Evolutionary conservation across 2,113 vertebrate species (phyloP).

Genomic region (Gallinago jamesoni): DNA sequence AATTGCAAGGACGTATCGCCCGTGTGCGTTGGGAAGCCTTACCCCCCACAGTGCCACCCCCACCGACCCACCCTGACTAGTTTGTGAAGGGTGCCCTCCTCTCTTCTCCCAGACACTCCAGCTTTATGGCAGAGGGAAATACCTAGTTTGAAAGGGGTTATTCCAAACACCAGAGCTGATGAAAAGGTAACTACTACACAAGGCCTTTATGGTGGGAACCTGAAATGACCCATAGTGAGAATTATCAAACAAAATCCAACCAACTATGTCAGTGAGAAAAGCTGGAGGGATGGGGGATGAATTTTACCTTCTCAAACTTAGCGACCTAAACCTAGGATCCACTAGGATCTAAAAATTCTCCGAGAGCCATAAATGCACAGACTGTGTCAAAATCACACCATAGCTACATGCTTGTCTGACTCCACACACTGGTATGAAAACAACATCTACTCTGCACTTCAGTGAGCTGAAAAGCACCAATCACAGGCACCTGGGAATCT

Average conservation of each 20-base stretch:
- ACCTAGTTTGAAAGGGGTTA: neutral
- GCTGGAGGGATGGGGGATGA: neutral
- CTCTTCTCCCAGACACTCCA: neutral
- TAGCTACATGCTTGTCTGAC: neutral
- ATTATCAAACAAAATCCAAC: conserved; percentile 32
- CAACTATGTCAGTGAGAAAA: neutral
- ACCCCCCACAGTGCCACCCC: neutral
- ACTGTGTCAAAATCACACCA: neutral
- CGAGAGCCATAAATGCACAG: neutral
- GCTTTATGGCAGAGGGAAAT: neutral
- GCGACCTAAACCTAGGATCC: neutral
- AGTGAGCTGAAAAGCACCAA: neutral
- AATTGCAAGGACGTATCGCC: neutral
- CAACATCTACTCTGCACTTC: neutral
- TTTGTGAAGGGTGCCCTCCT: neutral
- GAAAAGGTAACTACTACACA: neutral
- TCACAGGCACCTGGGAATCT: neutral
- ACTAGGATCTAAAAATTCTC: neutral
- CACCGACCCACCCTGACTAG: accelerated
- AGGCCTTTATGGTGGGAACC: neutral
- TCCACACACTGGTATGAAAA: neutral
- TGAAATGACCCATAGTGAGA: conserved; percentile 19
- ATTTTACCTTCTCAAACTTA: neutral
- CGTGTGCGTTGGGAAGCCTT: neutral
- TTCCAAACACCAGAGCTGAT: conserved; percentile 5